These are phyloP conservation scores for Cyrtodaria siliqua DNA, from an alignment of 2,888 invertebrate genomes.

Conservation along the genomic window DNA sequence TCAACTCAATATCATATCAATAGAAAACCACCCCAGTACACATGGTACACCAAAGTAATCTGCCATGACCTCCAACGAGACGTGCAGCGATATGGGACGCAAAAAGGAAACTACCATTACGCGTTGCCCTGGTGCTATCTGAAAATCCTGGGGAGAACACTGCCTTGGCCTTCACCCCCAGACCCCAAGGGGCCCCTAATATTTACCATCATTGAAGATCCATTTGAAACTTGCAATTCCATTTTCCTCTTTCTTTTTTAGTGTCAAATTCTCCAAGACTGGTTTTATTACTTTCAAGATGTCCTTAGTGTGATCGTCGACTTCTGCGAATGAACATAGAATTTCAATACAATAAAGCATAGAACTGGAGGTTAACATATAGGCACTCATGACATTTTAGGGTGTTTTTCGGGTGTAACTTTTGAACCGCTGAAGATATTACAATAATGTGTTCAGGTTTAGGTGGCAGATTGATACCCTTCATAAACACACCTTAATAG, in stretches of 20 bases:
- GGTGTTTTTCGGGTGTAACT: constrained; percentile 20
- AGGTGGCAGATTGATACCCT: constrained; percentile 20
- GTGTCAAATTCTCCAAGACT: constrained; percentile 15
- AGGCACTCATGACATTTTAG: constrained; percentile 18
- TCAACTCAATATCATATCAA: no score
- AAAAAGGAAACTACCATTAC: no score
- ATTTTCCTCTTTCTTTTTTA: constrained; percentile 5
- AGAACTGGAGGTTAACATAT: constrained; percentile 20
- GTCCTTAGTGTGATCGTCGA: constrained; percentile 8
- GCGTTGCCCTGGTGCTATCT: no score
- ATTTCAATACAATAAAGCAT: constrained; percentile 13
- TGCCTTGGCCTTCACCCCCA: constrained; percentile 22
- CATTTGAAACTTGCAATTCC: constrained; percentile 6
- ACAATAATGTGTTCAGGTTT: constrained; percentile 20
- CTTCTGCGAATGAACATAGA: constrained; percentile 15
- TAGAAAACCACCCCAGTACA: no score
- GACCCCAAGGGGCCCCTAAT: constrained; percentile 29
- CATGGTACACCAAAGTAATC: no score
- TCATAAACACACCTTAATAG: constrained; percentile 15
- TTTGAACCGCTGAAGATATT: constrained; percentile 20
- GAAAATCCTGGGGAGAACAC: no score
- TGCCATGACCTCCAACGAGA: no score
- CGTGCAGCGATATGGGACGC: no score
- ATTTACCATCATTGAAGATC: constrained; percentile 17
- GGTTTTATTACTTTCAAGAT: constrained; percentile 13